Base-by-base conservation (phyloP, 2,888 invertebrate species). In the Perdita meconis region DNA sequence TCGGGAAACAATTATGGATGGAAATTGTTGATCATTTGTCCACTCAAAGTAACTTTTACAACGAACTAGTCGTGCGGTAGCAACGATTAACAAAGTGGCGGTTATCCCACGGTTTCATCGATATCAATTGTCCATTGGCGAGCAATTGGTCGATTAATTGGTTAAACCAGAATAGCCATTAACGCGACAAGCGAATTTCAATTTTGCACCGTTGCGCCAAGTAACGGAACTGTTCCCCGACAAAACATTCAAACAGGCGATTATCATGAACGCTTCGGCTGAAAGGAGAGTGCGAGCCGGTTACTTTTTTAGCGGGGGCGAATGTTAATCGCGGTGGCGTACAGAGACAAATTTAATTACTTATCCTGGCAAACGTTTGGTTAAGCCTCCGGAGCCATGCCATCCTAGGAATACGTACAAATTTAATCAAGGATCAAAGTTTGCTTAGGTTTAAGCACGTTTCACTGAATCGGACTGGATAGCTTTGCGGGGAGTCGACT, bases 371-470 rank as follows among this genome's bases (percentile, higher is more conserved):
- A 74, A 74, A 77, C 53, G 67, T 74, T 74, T 63, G 57, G 38
- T 13, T 36, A 59, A 64, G 44, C 26, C 40, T 40, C 34, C n/a
- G 16, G 19, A 44, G 30, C 57, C 22, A 10, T 50, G 34, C 42
- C 56, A 19, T n/a, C 34, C 44, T 10, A 24, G 47, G 53, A 55
- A 68, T 64, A 74, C 74, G 59, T 74, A 68, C 47, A 74, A 74
- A 74, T 77, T 74, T 60, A 77, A 68, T 68, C 64, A 74, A 68
- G 68, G 63, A 74, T 77, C 74, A 68, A 77, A 68, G 74, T 74
- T 77, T 74, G 59, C 60, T 74, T 51, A 77, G 67, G 63, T 74
- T 74, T 68, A 60, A 68, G 77, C 77, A 59, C 59, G 55, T 63
- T 55, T 44, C 24, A 40, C 4, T 57, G 67, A 47, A 67, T 64